These are phyloP conservation scores for Osmoderma eremita DNA, from an alignment of 2,888 invertebrate species.

Conservation along the genomic window DNA sequence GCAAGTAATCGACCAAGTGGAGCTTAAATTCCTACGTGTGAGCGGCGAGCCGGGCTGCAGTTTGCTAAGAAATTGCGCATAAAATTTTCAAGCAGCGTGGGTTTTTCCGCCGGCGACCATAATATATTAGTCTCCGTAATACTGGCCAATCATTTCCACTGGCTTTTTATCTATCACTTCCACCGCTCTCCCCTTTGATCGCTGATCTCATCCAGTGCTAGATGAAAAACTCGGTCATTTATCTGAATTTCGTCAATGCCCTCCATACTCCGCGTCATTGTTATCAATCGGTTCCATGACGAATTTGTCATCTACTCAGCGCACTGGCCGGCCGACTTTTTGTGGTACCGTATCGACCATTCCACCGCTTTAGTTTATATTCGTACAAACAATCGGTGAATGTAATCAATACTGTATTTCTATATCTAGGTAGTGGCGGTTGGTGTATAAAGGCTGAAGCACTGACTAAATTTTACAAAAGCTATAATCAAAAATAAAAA, in stretches of 20 bases:
- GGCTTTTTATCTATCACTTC: slow-evolving; percentile 51
- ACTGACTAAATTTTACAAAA: too few species aligned
- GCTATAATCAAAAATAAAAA: too few species aligned
- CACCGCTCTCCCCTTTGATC: background rate
- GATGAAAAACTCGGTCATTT: slow-evolving; percentile 50
- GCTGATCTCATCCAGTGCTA: slow-evolving; percentile 45
- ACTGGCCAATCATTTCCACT: slow-evolving; percentile 51
- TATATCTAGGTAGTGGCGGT: too few species aligned
- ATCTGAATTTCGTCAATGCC: slow-evolving; percentile 50
- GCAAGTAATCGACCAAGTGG: slow-evolving; percentile 4
- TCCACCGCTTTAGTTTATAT: too few species aligned
- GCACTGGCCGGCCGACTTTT: background rate
- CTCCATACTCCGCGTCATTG: slow-evolving; percentile 42
- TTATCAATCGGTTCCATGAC: slow-evolving; percentile 36
- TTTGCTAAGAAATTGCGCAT: slow-evolving; percentile 52
- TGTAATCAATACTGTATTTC: too few species aligned
- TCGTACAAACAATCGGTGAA: too few species aligned
- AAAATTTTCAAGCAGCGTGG: slow-evolving; percentile 50
- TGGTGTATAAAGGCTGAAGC: too few species aligned
- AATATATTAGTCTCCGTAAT: slow-evolving; percentile 50
- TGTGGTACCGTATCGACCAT: background rate
- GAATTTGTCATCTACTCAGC: slow-evolving; percentile 19
- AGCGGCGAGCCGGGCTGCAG: background rate
- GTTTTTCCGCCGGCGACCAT: slow-evolving; percentile 45
- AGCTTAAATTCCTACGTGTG: slow-evolving; percentile 8